Base-by-base conservation (phyloP, 2,888 invertebrate species). In the Oscheius onirici region DNA sequence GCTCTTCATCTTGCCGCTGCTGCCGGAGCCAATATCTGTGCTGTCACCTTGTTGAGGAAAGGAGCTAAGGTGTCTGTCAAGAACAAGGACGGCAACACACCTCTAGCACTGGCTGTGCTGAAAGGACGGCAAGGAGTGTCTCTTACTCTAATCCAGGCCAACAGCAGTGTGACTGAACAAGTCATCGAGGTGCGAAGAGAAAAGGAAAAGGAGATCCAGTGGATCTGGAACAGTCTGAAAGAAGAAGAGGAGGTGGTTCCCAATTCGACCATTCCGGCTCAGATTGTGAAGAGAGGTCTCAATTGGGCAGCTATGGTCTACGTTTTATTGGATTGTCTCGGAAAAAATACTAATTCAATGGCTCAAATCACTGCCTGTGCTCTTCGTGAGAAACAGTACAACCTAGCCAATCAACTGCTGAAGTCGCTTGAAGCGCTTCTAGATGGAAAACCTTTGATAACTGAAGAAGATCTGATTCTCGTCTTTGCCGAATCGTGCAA, bases 1-100 rank as follows among this genome's bases (percentile, higher is more conserved):
- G 88, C 90, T 2, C 78, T 90, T 11, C 90, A 90, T 77, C 79
- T 89, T 61, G 90, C 89, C 1, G 87, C 86, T 20, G 77, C 81
- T 43, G 78, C 86, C 57, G 89, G 89, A 46, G 73, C 82, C 11
- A 79, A 76, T 26, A 78, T 82, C 68, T 82, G 78, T 26, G 51
- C 76, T 20, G 79, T 79, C 57, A 72, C 77, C n/a, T 54, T 82
- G 58, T 60, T 78, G 46, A 61, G 77, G 10, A 79, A 78, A 46
- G 79, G 79, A 22, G 73, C 73, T 11, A 67, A 71, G 22, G 76
- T 80, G 2, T 67, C 75, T 28, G 17, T 76, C 17, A 73, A 73
- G 41, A 77, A 76, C 49, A 44, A 78, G 57, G 68, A 73, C 11
- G 76, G 89, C 1, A 84, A 82, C 66, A 88, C 88, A 72, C 88